These are phyloP conservation scores for Globodera ellingtonae DNA, from an alignment of 1,140 invertebrate species.

Conservation along the genomic window DNA sequence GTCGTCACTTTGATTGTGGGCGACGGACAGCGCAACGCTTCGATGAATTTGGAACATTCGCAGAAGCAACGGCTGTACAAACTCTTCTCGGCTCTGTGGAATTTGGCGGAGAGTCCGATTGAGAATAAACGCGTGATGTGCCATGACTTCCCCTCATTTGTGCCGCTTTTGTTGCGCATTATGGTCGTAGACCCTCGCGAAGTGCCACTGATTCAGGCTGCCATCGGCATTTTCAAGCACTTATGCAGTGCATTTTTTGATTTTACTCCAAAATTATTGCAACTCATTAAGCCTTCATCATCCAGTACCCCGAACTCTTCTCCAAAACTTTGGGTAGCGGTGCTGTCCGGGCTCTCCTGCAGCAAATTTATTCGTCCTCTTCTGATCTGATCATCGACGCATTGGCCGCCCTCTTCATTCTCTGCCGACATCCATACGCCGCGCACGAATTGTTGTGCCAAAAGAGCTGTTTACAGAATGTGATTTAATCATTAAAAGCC, in stretches of 20 bases:
- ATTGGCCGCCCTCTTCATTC: conserved; percentile 7
- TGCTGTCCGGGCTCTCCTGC: conserved; percentile 1
- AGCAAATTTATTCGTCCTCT: conserved; percentile 19
- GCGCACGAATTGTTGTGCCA: conserved; percentile 4
- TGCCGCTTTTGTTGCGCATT: conserved; percentile 16
- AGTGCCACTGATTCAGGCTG: conserved; percentile 23
- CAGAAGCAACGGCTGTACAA: conserved; percentile 22
- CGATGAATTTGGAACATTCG: not conserved
- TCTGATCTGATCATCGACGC: conserved; percentile 18
- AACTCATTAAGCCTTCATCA: conserved; percentile 8
- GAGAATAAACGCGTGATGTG: conserved; percentile 29
- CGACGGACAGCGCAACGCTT: conserved; percentile 3
- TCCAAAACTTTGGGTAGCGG: conserved; percentile 8
- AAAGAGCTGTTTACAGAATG: conserved; percentile 7
- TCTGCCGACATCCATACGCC: conserved; percentile 18
- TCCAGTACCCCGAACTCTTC: conserved; percentile 19
- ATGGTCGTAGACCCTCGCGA: conserved; percentile 13
- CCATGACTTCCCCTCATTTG: conserved; percentile 20
- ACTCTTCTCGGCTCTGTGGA: conserved; percentile 26
- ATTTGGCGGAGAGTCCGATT: conserved; percentile 21
- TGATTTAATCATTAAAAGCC: not conserved
- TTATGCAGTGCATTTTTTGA: conserved; percentile 8
- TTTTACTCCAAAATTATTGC: not conserved
- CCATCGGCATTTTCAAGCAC: conserved; percentile 26
- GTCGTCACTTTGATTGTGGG: conserved; percentile 5